Evolutionary conservation across 2,888 invertebrate genomes (phyloP).

Genomic region (Cyaniris semiargus): DNA sequence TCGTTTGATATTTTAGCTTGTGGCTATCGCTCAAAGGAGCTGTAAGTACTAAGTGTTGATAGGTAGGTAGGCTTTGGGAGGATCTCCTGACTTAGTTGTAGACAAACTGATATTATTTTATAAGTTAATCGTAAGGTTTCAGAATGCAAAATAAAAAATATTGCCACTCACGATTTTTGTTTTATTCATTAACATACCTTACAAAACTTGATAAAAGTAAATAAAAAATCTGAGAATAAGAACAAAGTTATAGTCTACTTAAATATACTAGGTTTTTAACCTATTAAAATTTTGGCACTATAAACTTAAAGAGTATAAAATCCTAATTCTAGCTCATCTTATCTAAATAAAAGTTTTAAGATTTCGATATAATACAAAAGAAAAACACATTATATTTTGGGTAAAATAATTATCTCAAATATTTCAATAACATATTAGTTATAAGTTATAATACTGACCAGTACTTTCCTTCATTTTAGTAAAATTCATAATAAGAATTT

Average conservation of each 20-base stretch:
- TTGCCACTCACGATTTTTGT: slow-evolving; percentile 52
- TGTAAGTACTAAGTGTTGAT: slow-evolving; percentile 45
- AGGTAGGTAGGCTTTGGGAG: slow-evolving; percentile 61
- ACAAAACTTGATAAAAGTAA: neutral
- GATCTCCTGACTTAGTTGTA: slow-evolving; percentile 60
- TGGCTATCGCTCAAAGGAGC: slow-evolving; percentile 45
- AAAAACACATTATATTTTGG: too few relatives aligned
- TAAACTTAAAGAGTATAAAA: neutral
- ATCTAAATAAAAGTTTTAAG: too few relatives aligned
- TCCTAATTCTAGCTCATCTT: neutral
- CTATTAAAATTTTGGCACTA: neutral
- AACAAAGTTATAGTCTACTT: neutral
- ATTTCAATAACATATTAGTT: too few relatives aligned
- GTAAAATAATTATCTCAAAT: too few relatives aligned
- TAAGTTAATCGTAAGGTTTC: slow-evolving; percentile 62
- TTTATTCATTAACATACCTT: slow-evolving; percentile 37
- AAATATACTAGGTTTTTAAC: neutral
- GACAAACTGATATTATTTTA: slow-evolving; percentile 55
- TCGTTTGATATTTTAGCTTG: slow-evolving; percentile 27
- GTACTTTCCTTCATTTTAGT: too few relatives aligned
- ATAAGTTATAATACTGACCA: too few relatives aligned
- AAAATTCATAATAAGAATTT: too few relatives aligned
- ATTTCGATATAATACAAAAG: too few relatives aligned
- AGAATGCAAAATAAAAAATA: slow-evolving; percentile 69
- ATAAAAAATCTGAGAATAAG: neutral